Base-by-base conservation (phyloP, 2,888 invertebrate genomes). In the Chymomyza caudatula region DNA sequence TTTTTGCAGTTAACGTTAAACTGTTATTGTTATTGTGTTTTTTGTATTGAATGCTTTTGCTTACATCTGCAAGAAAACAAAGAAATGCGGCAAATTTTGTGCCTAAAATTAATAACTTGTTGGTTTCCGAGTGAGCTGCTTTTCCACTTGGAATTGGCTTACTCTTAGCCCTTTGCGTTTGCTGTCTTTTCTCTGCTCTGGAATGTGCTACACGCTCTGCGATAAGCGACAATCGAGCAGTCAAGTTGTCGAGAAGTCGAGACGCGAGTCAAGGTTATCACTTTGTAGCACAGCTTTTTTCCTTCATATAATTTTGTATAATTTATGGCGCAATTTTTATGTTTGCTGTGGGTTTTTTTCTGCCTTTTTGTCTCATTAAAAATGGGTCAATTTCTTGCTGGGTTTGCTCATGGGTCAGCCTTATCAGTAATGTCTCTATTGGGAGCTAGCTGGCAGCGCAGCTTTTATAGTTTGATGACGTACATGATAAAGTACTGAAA, bases 21-120 rank as follows among this genome's bases (percentile, higher is more conserved):
- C n/a, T n/a, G n/a, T 55, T 67, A 67, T 62, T 69, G 59, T 47
- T 22, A 70, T 64, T 49, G 42, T 55, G 19, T 6, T 25, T 23
- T n/a, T n/a, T n/a, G n/a, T n/a, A n/a, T 23, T 49, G 23, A 22
- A 37, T 65, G 58, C 23, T 52, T 43, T 56, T 51, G 15, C 25
- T 23, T 53, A n/a, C 69, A 73, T 74, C 73, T 73, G 55, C 20
- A 65, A 78, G 51, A 53, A 53, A 63, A 66, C 60, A 55, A 67
- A 68, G 57, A 44, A 42, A 62, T 64, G 59, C 17, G 63, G 67
- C 74, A 59, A 71, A 54, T 52, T 60, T 55, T 69, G 65, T 73
- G 65, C 65, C 77, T 65, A 23, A 57, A 74, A 77, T 79, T 79
- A 78, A 77, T 74, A 69, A 67, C 54, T 43, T 17, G 44, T 37